Evolutionary conservation across 2,113 vertebrate genomes (phyloP).

Genomic region (Oreamnos americanus): DNA sequence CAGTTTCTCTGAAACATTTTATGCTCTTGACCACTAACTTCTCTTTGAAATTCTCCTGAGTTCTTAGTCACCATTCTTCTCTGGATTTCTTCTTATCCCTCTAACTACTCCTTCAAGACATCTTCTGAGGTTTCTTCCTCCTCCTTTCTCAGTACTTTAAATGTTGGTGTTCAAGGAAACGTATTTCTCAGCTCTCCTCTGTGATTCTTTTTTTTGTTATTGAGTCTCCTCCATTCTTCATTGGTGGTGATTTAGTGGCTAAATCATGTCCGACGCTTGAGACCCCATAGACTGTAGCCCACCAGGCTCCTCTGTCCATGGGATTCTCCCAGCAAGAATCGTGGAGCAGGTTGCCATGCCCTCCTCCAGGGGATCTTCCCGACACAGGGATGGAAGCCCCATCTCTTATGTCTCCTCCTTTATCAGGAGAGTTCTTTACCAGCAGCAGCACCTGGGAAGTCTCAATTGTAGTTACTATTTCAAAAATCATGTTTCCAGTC

Average conservation of each 20-base stretch:
- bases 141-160: not conserved
- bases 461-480: not conserved
- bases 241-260: not conserved
- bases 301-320: rapidly evolving
- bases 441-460: not conserved
- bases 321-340: not conserved
- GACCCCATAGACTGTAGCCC: not conserved
- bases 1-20: not conserved
- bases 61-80: not conserved
- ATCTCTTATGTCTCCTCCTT: not conserved
- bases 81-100: not conserved
- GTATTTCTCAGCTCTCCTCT: not conserved
- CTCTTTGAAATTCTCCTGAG: not conserved
- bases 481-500: not conserved
- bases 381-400: not conserved
- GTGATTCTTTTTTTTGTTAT: not conserved
- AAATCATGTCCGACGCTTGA: not conserved
- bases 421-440: not conserved
- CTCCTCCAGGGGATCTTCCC: not conserved
- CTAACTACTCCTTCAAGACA: not conserved
- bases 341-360: not conserved
- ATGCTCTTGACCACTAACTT: not conserved
- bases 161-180: not conserved
- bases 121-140: not conserved
- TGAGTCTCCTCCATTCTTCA: not conserved